phyloP scores from a whole-genome alignment of 2,113 vertebrate genomes.

The Lagopus muta region DNA sequence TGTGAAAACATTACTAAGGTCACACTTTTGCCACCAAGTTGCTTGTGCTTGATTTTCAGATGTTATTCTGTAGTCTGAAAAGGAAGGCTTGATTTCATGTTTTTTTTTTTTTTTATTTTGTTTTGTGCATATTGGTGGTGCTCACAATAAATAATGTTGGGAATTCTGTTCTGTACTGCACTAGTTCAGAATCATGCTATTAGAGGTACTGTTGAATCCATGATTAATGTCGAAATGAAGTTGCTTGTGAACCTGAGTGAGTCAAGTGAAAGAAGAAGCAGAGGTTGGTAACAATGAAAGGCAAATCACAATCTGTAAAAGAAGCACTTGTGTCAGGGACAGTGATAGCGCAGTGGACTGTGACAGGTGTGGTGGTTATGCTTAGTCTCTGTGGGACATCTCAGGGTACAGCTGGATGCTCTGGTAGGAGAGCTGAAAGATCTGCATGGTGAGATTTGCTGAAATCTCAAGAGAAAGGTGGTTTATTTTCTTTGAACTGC shows the following conservation, averaged over 20 bases:
- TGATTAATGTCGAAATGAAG: slow-evolving; percentile 25
- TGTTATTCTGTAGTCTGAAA: background rate
- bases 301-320: slow-evolving; percentile 22
- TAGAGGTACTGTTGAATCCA: background rate
- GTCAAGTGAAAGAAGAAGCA: background rate
- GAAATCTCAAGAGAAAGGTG: background rate
- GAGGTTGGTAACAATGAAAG: background rate
- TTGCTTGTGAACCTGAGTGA: background rate
- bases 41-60: background rate
- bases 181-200: background rate
- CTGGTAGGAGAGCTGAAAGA: background rate
- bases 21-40: background rate
- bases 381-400: slow-evolving; percentile 11
- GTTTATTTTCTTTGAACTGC: background rate
- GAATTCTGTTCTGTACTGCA: background rate
- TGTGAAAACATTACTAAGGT: background rate
- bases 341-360: slow-evolving; percentile 31
- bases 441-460: background rate
- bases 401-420: slow-evolving; percentile 26
- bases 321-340: slow-evolving; percentile 19
- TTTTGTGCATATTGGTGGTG: background rate
- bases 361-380: slow-evolving; percentile 44
- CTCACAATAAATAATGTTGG: background rate
- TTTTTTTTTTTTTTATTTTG: background rate
- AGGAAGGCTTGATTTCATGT: background rate